Base-by-base conservation (phyloP, 1,140 invertebrate genomes). In the Bombus soroeensis region DNA sequence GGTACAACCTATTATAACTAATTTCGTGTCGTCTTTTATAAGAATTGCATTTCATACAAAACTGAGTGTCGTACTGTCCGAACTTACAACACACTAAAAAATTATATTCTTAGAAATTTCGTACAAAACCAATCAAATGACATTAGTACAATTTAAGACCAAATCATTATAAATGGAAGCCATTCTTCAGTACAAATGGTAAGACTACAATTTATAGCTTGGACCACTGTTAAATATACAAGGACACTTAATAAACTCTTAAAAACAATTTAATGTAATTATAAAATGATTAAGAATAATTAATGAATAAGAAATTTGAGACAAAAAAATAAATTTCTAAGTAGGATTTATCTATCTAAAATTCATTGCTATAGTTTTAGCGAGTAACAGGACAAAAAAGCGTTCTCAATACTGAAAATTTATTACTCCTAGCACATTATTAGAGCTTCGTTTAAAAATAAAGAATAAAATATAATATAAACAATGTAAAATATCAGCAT, bases 401-500 rank as follows among this genome's bases (percentile, higher is more conserved):
- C 34, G 64, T 81, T 84, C 13, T 73, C 59, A 78, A 83, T 81
- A 73, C 59, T 82, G 53, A 81, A 90, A 88, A 78, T 87, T 66
- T 83, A 85, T 75, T 81, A 70, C 66, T 87, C 84, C 64, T 81
- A 84, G 57, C 43, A 74, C 34, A 62, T 82, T 62, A 41, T 87
- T 53, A 75, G 37, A 28, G 39, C 32, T 84, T 37, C 53, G 39
- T 62, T 73, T 87, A 68, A 86, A 79, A 76, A 39, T 79, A 32
- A 82, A 82, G 18, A 13, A 68, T 83, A 71, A 72, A 25, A 68
- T 83, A 87, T 71, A 15, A 43, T 90, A 79, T 57, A 81, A 88
- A 89, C 41, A 85, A 82, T 89, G 82, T 66, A 76, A 89, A 87
- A 81, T 82, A 74, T 88, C 62, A 66, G 86, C 75, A 86, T 72